Evolutionary conservation across 2,888 invertebrate species (phyloP).

Genomic region (Andrena fulva): DNA sequence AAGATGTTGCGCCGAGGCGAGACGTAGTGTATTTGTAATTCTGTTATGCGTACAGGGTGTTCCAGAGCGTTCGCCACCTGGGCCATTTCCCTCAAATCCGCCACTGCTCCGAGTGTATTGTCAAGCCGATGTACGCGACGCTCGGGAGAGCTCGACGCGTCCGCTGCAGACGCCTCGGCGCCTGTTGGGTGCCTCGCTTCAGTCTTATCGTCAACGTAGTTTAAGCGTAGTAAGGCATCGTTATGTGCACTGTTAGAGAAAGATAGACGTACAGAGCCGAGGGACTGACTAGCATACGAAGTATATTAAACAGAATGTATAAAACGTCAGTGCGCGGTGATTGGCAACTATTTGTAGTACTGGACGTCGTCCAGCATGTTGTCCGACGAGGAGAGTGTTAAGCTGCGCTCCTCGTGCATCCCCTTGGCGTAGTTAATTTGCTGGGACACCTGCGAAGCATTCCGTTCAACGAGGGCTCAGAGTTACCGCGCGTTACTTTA

Average conservation of each 20-base stretch:
- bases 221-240: conserved; percentile 66
- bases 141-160: background rate
- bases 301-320: conserved; percentile 29
- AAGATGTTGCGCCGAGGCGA: no score
- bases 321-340: conserved; percentile 12
- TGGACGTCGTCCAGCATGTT: conserved; percentile 83
- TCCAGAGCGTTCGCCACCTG: no score
- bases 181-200: conserved; percentile 45
- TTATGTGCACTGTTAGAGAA: conserved; percentile 34
- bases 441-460: conserved; percentile 87
- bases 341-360: conserved; percentile 78
- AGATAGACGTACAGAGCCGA: conserved; percentile 9
- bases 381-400: conserved; percentile 87
- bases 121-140: conserved; percentile 7
- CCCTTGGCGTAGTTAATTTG: conserved; percentile 96
- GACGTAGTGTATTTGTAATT: no score
- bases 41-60: no score
- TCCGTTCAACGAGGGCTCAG: background rate
- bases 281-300: conserved; percentile 42
- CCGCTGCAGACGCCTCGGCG: conserved; percentile 5
- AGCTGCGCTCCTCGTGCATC: conserved; percentile 92
- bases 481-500: background rate
- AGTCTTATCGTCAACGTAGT: conserved; percentile 68
- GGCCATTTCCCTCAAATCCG: no score
- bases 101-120: background rate